These are phyloP conservation scores for Mactra quadrangularis DNA, from an alignment of 1,140 invertebrate species.

Conservation along the genomic window DNA sequence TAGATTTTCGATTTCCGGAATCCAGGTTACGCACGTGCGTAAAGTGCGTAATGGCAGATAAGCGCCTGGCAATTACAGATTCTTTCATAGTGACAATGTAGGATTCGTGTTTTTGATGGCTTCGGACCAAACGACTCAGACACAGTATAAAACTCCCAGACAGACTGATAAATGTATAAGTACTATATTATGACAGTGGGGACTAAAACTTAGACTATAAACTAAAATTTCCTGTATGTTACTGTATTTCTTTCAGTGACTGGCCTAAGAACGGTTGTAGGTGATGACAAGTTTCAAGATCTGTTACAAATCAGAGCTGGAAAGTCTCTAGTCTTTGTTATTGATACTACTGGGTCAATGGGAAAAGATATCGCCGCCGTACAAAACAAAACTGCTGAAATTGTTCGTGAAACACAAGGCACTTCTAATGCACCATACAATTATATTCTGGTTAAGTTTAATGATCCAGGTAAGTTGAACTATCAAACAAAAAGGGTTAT, in stretches of 20 bases:
- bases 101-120: too few relatives aligned
- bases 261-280: slow-evolving; percentile 47
- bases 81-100: too few relatives aligned
- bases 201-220: too few relatives aligned
- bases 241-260: slow-evolving; percentile 42
- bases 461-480: slow-evolving; percentile 67
- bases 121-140: too few relatives aligned
- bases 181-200: too few relatives aligned
- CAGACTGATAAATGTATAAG: too few relatives aligned
- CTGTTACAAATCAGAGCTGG: slow-evolving; percentile 56
- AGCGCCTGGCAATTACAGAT: too few relatives aligned
- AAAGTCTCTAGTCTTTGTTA: slow-evolving; percentile 68
- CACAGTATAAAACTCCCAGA: too few relatives aligned
- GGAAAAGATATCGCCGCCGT: slow-evolving; percentile 69
- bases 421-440: slow-evolving; percentile 66
- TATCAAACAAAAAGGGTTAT: slow-evolving; percentile 6
- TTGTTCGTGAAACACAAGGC: slow-evolving; percentile 59
- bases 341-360: slow-evolving; percentile 72
- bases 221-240: too few relatives aligned
- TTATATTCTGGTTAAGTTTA: slow-evolving; percentile 70
- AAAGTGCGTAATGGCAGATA: too few relatives aligned
- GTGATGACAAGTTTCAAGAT: slow-evolving; percentile 59
- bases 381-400: slow-evolving; percentile 58
- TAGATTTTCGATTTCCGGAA: too few relatives aligned
- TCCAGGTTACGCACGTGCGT: too few relatives aligned